phyloP scores from a whole-genome alignment of 2,113 vertebrate species.

The Leptobrachium ailaonicum region DNA sequence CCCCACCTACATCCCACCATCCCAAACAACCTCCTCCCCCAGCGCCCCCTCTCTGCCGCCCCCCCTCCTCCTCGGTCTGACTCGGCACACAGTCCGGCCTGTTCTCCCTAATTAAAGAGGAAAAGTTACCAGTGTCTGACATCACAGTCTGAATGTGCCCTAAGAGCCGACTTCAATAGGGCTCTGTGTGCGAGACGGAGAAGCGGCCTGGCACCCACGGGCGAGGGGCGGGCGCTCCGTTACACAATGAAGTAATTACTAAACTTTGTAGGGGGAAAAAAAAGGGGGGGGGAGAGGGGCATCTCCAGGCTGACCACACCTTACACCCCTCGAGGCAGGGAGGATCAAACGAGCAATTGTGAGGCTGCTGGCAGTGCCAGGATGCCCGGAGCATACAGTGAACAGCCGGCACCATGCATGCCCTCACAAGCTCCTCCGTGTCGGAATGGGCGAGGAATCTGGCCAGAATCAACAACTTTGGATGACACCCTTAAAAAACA shows the following conservation, averaged over 20 bases:
- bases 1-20: slow-evolving; percentile 41
- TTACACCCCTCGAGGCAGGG: slow-evolving; percentile 12
- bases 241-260: slow-evolving; percentile 59
- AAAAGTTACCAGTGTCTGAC: slow-evolving; percentile 55
- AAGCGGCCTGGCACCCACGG: slow-evolving; percentile 27
- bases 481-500: too few species aligned
- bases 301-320: slow-evolving; percentile 29
- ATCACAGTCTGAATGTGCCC: slow-evolving; percentile 58
- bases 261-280: slow-evolving; percentile 50
- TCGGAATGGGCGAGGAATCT: too few species aligned
- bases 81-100: slow-evolving; percentile 59
- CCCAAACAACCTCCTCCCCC: slow-evolving; percentile 14
- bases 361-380: slow-evolving; percentile 11
- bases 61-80: slow-evolving; percentile 31
- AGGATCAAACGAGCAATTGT: slow-evolving; percentile 28
- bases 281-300: slow-evolving; percentile 6
- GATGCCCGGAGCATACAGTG: slow-evolving; percentile 5
- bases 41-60: background rate
- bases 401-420: slow-evolving; percentile 19
- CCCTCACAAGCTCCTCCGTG: background rate
- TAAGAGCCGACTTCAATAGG: slow-evolving; percentile 61
- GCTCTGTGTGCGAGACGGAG: slow-evolving; percentile 60
- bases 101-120: slow-evolving; percentile 58
- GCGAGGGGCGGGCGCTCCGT: slow-evolving; percentile 36
- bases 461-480: too few species aligned